phyloP scores from a whole-genome alignment of 2,888 invertebrate species.

The Shargacucullia verbasci region DNA sequence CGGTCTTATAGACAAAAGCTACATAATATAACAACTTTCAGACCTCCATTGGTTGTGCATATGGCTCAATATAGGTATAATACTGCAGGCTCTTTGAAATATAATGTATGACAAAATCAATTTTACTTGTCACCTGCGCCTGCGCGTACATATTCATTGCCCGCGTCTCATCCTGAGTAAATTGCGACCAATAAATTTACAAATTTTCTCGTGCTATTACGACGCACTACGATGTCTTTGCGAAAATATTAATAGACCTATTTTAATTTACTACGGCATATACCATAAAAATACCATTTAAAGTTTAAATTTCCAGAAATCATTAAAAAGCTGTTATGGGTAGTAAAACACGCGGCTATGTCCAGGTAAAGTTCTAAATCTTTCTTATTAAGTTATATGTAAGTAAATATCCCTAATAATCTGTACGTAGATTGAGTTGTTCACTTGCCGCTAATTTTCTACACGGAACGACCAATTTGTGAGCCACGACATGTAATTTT shows the following conservation, averaged over 20 bases:
- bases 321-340: constrained; percentile 68
- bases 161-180: no score
- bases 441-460: constrained; percentile 61
- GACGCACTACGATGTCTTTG: constrained; percentile 1
- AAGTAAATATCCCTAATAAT: constrained; percentile 70
- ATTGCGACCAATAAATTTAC: no score
- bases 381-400: constrained; percentile 73
- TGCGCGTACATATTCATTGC: no score
- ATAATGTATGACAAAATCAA: no score
- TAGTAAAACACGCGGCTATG: constrained; percentile 65
- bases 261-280: constrained; percentile 61
- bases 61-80: no score
- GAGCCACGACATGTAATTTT: constrained; percentile 50
- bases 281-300: constrained; percentile 56
- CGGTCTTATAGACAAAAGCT: no score
- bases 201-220: background rate
- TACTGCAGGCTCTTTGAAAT: no score
- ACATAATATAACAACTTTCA: no score
- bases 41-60: no score
- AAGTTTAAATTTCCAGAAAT: constrained; percentile 62
- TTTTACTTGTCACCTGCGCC: no score
- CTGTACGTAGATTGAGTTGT: constrained; percentile 62
- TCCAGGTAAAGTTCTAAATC: constrained; percentile 68
- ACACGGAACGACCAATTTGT: constrained; percentile 57
- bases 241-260: constrained; percentile 41